Evolutionary conservation across 2,888 invertebrate species (phyloP), one percentile per base, ranked within the genome.

Genomic region (Syrista parreyssii): DNA sequence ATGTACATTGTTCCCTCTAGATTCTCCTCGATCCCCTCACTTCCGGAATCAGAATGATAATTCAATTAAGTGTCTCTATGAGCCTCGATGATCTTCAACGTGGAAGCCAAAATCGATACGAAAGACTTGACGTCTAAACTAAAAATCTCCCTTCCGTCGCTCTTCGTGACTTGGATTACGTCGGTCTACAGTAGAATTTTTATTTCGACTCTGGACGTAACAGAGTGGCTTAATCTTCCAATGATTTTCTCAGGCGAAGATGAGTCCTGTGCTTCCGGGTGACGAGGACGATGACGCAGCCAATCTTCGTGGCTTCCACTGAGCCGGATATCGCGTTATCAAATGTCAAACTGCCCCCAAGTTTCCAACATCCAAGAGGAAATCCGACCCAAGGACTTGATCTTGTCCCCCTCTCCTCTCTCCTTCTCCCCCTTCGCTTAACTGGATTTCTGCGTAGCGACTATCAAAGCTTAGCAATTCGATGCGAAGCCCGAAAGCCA

Each of bases 381-480:
- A 83, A 83, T 82, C 81, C 80, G 82, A 83, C 79, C 79, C 55
- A 55, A 23, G 55, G 9, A 55, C 15, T 23, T 6, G 55, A 55
- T 55, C 55, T 55, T 23, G 55, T 23, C 9, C 6, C 55, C 9
- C 23, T 9, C 55, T 55, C 23, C 23, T 2, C 23, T 23, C 15
- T 23, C 6, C 23, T 81, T 80, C 83, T 80, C 79, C 80, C 82
- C 83, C 84, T 84, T 84, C 84, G 85, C 84, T 84, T 85, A 84
- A 82, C 83, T 81, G 83, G 82, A 85, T 85, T 82, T 83, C 82
- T 81, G 81, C 82, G 80, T 74, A 79, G 80, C 80, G 84, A 85
- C 85, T 85, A 82, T 82, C 79, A 77, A 83, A 84, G 85, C 84
- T 85, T 85, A 85, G 83, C 83, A 85, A 84, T 83, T 80, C 84